Percentiles rank a stretch among this genome's conserved stretches.
phyloP scores from a whole-genome alignment of 2,113 vertebrate species.

The Copsychus sechellarum region DNA sequence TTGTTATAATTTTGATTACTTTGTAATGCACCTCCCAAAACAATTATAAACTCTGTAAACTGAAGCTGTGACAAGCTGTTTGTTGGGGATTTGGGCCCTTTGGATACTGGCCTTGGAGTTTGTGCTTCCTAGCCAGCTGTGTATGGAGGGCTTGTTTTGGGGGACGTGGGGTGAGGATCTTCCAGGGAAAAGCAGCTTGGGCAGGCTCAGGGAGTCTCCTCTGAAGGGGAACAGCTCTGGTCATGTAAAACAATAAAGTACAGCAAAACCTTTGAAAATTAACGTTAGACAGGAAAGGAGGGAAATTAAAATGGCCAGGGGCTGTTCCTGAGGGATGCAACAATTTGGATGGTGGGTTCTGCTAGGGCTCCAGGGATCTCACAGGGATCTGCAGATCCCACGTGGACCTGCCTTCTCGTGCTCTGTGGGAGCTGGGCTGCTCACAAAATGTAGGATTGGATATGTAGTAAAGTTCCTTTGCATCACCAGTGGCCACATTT shows the following conservation, averaged over 20 bases:
- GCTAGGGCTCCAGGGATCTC: rapidly evolving
- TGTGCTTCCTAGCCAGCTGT: not conserved
- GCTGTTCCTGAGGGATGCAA: not conserved
- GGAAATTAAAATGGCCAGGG: not conserved
- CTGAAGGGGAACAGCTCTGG: not conserved
- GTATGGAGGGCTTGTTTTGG: rapidly evolving
- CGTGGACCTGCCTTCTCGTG: rapidly evolving
- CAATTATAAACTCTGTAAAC: slow-evolving; percentile 54
- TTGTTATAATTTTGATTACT: slow-evolving; percentile 65
- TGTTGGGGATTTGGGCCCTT: not conserved
- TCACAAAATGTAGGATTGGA: not conserved
- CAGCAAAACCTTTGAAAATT: not conserved
- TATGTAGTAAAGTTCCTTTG: not conserved
- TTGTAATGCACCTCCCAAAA: slow-evolving; percentile 52
- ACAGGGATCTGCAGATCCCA: too few relatives aligned
- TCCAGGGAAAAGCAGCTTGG: not conserved
- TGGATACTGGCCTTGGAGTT: not conserved
- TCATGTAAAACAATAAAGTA: rapidly evolving
- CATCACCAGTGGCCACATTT: not conserved
- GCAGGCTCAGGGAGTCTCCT: not conserved
- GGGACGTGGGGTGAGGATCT: not conserved
- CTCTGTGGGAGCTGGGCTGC: not conserved
- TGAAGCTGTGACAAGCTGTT: slow-evolving; percentile 14
- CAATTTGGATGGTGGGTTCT: not conserved
- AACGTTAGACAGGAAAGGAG: not conserved